phyloP scores from a whole-genome alignment of 2,797 vertebrate genomes.

The Pseudocheirus occidentalis region DNA sequence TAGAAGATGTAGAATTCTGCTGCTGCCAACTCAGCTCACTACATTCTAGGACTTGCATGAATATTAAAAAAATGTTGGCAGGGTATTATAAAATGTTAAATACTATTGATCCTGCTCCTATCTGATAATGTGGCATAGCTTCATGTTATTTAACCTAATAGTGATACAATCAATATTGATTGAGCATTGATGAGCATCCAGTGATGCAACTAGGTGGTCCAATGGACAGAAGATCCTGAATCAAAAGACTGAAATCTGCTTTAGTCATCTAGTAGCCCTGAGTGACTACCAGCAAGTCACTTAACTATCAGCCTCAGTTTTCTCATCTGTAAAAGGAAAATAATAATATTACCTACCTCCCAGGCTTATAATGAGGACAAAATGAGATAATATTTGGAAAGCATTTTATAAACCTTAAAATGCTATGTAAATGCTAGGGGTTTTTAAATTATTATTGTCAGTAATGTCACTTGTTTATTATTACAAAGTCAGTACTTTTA shows the following conservation, averaged over 20 bases:
- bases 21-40: constrained; percentile 34
- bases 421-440: not conserved
- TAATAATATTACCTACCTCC: not conserved
- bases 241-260: not conserved
- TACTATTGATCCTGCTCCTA: not conserved
- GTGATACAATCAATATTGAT: not conserved
- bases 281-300: not conserved
- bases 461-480: not conserved
- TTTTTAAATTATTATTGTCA: not conserved
- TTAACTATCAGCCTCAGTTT: not conserved
- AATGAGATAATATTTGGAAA: not conserved
- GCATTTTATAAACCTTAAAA: not conserved
- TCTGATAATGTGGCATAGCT: not conserved
- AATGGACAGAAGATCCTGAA: not conserved
- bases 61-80: constrained; percentile 15
- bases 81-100: constrained; percentile 31
- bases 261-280: not conserved
- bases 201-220: not conserved
- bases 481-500: not conserved
- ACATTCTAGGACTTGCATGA: not conserved
- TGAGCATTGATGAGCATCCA: not conserved
- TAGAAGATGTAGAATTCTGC: constrained; percentile 23
- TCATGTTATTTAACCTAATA: constrained; percentile 17
- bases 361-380: not conserved
- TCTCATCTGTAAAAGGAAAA: not conserved